Conservation (phyloP, 64 coral and sea anemone genomes). For the Montipora cactus region DNA sequence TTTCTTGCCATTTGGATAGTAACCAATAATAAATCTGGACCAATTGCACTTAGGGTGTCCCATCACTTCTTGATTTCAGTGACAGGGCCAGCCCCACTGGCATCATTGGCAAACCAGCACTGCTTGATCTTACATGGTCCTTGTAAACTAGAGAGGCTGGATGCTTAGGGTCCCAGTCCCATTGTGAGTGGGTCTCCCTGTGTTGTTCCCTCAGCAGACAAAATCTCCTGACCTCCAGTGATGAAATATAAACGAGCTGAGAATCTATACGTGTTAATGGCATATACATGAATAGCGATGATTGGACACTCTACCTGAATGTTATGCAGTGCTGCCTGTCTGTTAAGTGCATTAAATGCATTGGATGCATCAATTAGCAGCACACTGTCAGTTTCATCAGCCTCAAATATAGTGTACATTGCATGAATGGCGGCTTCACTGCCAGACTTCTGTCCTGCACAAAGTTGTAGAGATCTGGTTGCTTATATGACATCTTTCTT, state of each 20-base stretch:
- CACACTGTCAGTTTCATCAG: slow-evolving; percentile 49
- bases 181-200: not conserved
- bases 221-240: slow-evolving; percentile 48
- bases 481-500: slow-evolving; percentile 54
- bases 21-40: not conserved
- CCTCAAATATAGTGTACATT: slow-evolving; percentile 54
- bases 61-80: no score
- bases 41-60: not conserved
- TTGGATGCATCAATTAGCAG: slow-evolving; percentile 57
- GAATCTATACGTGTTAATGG: slow-evolving; percentile 46
- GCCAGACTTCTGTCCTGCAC: slow-evolving; percentile 52
- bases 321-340: slow-evolving; percentile 47
- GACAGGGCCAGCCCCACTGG: no score
- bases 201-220: slow-evolving; percentile 62
- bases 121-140: no score
- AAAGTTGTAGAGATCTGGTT: slow-evolving; percentile 57
- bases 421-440: slow-evolving; percentile 54
- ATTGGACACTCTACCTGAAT: slow-evolving; percentile 43
- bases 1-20: not conserved
- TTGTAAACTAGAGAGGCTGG: no score
- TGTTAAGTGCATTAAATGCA: slow-evolving; percentile 21
- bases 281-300: slow-evolving; percentile 23
- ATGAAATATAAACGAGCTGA: slow-evolving; percentile 44
- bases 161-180: no score
- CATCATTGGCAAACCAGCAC: no score